phyloP scores from a whole-genome alignment of 2,888 invertebrate genomes.

The Cantharis rustica region DNA sequence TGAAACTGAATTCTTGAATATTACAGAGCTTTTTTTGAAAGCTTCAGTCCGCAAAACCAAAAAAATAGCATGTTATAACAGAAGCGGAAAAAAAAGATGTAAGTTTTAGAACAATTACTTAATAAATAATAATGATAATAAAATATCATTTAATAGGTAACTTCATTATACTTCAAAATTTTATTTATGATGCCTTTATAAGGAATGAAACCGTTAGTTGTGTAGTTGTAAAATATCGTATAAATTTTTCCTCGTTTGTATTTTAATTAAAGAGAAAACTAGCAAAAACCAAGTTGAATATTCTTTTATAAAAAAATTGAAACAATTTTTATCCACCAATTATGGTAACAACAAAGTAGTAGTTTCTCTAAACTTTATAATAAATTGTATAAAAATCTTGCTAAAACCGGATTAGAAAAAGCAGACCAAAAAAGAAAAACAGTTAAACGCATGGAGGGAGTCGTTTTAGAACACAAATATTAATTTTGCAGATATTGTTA shows the following conservation, averaged over 20 bases:
- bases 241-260: conserved; percentile 22
- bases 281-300: conserved; percentile 7
- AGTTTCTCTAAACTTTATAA: not conserved
- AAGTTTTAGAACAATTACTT: conserved; percentile 17
- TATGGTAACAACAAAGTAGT: not conserved
- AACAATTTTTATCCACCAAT: conserved; percentile 12
- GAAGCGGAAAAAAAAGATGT: not conserved
- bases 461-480: not conserved
- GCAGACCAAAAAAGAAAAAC: not conserved
- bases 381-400: not conserved
- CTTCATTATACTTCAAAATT: conserved; percentile 14
- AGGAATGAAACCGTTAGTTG: conserved; percentile 21
- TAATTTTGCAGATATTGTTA: not conserved
- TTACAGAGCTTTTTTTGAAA: too few relatives aligned
- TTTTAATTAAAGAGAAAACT: conserved; percentile 23
- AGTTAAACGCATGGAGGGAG: not conserved
- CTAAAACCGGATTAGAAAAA: not conserved
- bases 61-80: too few relatives aligned
- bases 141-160: conserved; percentile 12
- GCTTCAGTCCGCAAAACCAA: too few relatives aligned
- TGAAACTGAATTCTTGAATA: not conserved
- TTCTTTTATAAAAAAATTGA: conserved; percentile 5
- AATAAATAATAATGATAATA: conserved; percentile 17
- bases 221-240: conserved; percentile 21
- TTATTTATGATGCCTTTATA: conserved; percentile 16